Evolutionary conservation across 2,797 vertebrate genomes (phyloP), one percentile per base, ranked within the genome.

Genomic region (Perodicticus potto): DNA sequence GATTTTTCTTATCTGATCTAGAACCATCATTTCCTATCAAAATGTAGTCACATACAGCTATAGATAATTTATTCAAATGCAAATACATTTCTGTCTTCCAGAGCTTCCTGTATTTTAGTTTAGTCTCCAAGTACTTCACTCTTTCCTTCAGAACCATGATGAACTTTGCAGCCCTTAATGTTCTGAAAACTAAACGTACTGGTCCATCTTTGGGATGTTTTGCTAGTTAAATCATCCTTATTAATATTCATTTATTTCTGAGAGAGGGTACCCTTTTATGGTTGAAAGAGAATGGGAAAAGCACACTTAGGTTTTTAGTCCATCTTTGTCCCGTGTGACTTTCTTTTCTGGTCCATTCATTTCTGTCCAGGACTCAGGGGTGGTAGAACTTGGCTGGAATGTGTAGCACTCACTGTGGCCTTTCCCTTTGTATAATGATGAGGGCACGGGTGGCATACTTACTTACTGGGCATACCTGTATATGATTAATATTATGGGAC

Each of bases 141-240:
- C 34, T 73, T 94, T 70, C 65, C 81, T 81, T 96, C 69, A 67
- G 80, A 95, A 80, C 45, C 45, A 23, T 40, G 61, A 53, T 86
- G 67, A 93, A 96, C 80, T 97, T 93, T 74, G 61, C 61, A 34
- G 34, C 53, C 80, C 78, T 45, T 57, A 45, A 17, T 87, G 25
- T 92, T 81, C 45, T 74, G 37, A 91, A 90, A 95, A 91, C 57
- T 61, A 91, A 92, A 89, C 20, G 14, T 89, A 65, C 69, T 86
- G 45, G 20, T 95, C 87, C 89, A 82, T 72, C 59, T 93, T 86
- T 72, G 61, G 70, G 67, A 53, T 94, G 20, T 82, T 95, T 97
- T 95, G 86, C 86, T 84, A 32, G 74, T 93, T 92, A 70, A 32
- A 43, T 59, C 49, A 72, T 67, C 61, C 80, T 92, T 65, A 80